Conservation (phyloP, 2,888 invertebrate species). For the Oscheius sp. region DNA sequence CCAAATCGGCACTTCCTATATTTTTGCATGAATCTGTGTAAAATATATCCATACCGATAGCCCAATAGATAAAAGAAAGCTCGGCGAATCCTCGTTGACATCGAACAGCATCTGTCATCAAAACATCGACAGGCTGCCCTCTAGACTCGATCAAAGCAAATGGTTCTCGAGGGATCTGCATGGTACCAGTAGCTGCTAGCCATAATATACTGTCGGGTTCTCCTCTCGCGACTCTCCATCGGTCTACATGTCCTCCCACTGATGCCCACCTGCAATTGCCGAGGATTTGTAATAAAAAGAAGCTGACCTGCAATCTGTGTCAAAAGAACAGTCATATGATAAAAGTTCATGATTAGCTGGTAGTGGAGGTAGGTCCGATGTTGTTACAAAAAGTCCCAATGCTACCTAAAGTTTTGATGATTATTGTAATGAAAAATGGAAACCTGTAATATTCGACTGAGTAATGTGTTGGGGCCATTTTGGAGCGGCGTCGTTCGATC, state of each 20-base stretch:
- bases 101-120: slow-evolving; percentile 61
- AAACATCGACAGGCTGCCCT: slow-evolving; percentile 62
- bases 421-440: background rate
- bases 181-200: slow-evolving; percentile 72
- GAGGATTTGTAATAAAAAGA: slow-evolving; percentile 18
- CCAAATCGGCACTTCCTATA: slow-evolving; percentile 64
- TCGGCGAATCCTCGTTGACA: slow-evolving; percentile 63
- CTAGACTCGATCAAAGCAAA: slow-evolving; percentile 68
- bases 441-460: slow-evolving; percentile 60
- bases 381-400: slow-evolving; percentile 71
- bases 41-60: slow-evolving; percentile 53
- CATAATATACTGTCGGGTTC: slow-evolving; percentile 70
- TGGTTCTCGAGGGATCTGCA: slow-evolving; percentile 69
- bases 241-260: slow-evolving; percentile 44
- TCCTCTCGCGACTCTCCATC: slow-evolving; percentile 68
- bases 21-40: background rate
- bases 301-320: slow-evolving; percentile 63
- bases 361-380: slow-evolving; percentile 64
- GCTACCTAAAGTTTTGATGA: slow-evolving; percentile 56
- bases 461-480: slow-evolving; percentile 49
- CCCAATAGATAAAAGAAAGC: slow-evolving; percentile 71
- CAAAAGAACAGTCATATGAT: slow-evolving; percentile 68
- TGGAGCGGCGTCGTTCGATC: slow-evolving; percentile 30
- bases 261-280: slow-evolving; percentile 47
- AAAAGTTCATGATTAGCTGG: slow-evolving; percentile 50